Conservation (phyloP, 2,113 vertebrate genomes). For the Colistium nudipinnis region DNA sequence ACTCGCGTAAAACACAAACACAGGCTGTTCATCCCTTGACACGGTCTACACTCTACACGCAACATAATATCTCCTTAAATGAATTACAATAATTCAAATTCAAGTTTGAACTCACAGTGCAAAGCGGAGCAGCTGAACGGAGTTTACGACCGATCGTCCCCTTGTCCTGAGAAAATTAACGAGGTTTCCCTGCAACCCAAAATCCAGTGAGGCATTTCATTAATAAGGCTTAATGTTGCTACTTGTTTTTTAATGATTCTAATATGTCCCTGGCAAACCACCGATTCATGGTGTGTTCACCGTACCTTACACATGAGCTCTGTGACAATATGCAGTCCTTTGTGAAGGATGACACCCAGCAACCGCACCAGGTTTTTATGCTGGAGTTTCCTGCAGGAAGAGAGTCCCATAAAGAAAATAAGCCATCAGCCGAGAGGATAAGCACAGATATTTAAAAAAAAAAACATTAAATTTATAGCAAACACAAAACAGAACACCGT, state of each 20-base stretch:
- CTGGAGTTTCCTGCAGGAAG: constrained; percentile 84
- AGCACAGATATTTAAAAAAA: neutral
- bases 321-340: constrained; percentile 92
- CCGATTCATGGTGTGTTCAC: neutral
- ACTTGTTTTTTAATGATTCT: neutral
- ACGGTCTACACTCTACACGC: neutral
- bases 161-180: constrained; percentile 89
- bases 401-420: neutral
- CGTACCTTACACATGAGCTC: constrained; percentile 93
- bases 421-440: neutral
- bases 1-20: neutral
- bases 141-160: constrained; percentile 81
- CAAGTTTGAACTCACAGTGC: constrained; percentile 84
- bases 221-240: neutral
- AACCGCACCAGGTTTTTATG: constrained; percentile 91
- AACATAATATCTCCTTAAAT: neutral
- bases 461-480: neutral
- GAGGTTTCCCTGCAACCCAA: constrained; percentile 86
- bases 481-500: neutral
- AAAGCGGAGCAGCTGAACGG: constrained; percentile 85
- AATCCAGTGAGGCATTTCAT: neutral
- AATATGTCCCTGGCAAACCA: neutral
- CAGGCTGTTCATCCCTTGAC: neutral
- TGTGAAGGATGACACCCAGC: constrained; percentile 90
- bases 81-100: neutral